Percentiles rank a stretch among this genome's conserved stretches.
Evolutionary conservation across 2,888 invertebrate species (phyloP).

Genomic region (Pocota personata): DNA sequence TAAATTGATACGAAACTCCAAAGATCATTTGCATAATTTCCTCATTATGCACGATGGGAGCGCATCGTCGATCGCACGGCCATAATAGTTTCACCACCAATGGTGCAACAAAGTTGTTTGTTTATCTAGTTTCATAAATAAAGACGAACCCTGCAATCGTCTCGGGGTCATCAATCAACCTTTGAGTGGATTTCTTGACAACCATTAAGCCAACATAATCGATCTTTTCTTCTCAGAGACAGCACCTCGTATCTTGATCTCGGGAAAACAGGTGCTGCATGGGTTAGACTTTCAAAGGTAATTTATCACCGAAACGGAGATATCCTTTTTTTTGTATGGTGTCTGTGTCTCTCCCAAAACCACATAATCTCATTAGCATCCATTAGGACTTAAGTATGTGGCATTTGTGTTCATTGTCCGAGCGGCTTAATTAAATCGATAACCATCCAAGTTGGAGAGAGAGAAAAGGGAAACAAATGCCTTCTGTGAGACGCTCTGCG

Average conservation of each 20-base stretch:
- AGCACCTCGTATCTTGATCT: constrained; percentile 54
- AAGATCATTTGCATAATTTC: constrained; percentile 50
- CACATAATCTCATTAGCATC: constrained; percentile 74
- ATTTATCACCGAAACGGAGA: constrained; percentile 66
- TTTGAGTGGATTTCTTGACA: constrained; percentile 67
- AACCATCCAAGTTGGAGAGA: constrained; percentile 35
- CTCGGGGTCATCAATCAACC: constrained; percentile 63
- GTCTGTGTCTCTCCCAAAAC: constrained; percentile 12
- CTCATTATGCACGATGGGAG: constrained; percentile 27
- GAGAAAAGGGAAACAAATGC: neutral
- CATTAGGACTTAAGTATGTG: constrained; percentile 72
- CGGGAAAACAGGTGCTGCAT: constrained; percentile 68
- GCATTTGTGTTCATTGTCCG: constrained; percentile 71
- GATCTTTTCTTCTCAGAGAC: constrained; percentile 41
- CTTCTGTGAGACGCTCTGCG: constrained; percentile 19
- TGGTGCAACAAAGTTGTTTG: constrained; percentile 59
- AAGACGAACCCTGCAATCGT: constrained; percentile 37
- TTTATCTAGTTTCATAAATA: constrained; percentile 50
- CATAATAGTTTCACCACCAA: constrained; percentile 49
- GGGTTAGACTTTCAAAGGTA: constrained; percentile 22
- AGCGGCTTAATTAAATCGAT: constrained; percentile 73
- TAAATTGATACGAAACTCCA: neutral
- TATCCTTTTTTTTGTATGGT: constrained; percentile 16
- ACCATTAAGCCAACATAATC: constrained; percentile 69
- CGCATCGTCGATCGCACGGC: constrained; percentile 9